phyloP scores from a whole-genome alignment of 2,113 vertebrate genomes.

The Halcyon senegalensis region DNA sequence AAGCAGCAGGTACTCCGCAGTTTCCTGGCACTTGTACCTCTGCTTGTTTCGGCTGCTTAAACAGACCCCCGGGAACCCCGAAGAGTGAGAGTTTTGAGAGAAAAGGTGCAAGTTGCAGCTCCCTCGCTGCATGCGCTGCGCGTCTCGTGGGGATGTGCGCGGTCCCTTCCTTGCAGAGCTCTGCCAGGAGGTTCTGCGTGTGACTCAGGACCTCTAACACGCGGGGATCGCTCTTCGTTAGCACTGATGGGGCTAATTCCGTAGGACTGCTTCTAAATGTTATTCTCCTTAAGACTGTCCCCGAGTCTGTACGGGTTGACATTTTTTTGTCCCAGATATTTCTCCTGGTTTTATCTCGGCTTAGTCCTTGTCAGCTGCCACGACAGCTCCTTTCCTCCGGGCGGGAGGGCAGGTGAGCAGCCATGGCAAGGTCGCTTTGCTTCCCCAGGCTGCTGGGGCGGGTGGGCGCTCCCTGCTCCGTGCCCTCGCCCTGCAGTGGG shows the following conservation, averaged over 20 bases:
- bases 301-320: constrained; percentile 20
- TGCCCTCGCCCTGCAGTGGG: background rate
- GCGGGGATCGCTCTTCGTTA: background rate
- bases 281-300: background rate
- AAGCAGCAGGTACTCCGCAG: background rate
- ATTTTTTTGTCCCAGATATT: constrained; percentile 54
- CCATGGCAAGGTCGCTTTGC: background rate
- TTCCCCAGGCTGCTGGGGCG: background rate
- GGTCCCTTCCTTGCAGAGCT: accelerated
- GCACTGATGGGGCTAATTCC: background rate
- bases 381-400: background rate
- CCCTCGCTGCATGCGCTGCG: background rate
- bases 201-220: background rate
- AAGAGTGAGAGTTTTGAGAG: background rate
- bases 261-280: background rate
- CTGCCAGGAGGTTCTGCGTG: background rate
- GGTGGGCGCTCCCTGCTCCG: background rate
- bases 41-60: accelerated
- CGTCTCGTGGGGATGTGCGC: accelerated
- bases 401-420: constrained; percentile 27
- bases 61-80: accelerated
- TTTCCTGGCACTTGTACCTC: accelerated
- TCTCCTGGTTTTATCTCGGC: constrained; percentile 10
- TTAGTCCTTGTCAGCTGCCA: constrained; percentile 4
- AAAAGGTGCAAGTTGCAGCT: background rate